phyloP scores from a whole-genome alignment of 2,113 vertebrate genomes.

The Otus sunia region DNA sequence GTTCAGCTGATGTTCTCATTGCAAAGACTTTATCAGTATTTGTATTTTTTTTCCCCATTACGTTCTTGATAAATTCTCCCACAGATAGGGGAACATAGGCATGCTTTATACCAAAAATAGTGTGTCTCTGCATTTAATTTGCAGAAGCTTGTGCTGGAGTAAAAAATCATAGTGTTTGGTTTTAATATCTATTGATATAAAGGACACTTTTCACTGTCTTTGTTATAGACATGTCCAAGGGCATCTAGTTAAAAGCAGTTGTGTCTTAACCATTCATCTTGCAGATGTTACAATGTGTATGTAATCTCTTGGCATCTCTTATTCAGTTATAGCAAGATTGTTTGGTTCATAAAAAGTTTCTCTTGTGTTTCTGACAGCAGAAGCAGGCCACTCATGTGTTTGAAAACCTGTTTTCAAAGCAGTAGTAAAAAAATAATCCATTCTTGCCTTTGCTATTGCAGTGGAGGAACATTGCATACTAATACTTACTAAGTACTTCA shows the following conservation, averaged over 20 bases:
- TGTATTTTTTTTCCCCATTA: not conserved
- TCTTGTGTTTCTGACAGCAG: not conserved
- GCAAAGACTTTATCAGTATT: not conserved
- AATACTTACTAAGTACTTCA: not conserved
- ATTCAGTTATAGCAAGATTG: not conserved
- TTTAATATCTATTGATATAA: not conserved
- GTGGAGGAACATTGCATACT: not conserved
- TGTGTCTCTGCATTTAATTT: not conserved
- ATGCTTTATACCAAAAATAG: not conserved
- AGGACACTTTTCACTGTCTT: not conserved
- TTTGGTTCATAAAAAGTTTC: not conserved
- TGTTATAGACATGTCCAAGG: not conserved
- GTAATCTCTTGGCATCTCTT: not conserved
- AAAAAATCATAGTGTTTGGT: not conserved
- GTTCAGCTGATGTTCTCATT: not conserved
- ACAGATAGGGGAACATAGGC: rapidly evolving
- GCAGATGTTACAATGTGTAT: not conserved
- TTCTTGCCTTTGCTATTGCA: not conserved
- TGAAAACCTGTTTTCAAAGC: not conserved
- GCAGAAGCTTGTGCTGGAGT: not conserved
- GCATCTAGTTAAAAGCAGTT: not conserved
- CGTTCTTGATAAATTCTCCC: not conserved
- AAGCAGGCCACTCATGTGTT: not conserved
- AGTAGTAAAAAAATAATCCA: not conserved
- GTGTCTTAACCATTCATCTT: not conserved